A percentile compares a stretch with the other conserved stretches of the same genome.
phyloP scores from a whole-genome alignment of 2,888 invertebrate genomes.

The Meghimatium bilineatum region DNA sequence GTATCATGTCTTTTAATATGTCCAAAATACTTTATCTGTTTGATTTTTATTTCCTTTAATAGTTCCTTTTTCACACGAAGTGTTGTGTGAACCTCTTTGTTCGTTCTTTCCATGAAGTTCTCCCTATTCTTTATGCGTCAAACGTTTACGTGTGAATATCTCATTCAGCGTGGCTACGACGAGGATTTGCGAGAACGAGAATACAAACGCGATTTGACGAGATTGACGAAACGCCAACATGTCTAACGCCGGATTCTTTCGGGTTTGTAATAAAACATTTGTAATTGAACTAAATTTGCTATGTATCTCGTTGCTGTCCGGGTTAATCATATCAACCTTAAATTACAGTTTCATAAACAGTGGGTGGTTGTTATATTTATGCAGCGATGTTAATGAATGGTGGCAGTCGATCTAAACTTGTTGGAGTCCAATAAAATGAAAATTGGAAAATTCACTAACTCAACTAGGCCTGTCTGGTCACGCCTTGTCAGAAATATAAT shows the following conservation, averaged over 20 bases:
- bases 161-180: background rate
- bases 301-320: background rate
- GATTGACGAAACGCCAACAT: conserved; percentile 46
- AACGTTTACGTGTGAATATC: background rate
- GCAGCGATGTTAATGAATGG: background rate
- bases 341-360: background rate
- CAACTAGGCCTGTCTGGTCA: background rate
- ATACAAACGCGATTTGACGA: conserved; percentile 19
- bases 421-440: background rate
- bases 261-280: conserved; percentile 37
- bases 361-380: background rate
- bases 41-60: too few species aligned
- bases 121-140: too few species aligned
- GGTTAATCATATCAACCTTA: background rate
- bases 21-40: too few species aligned
- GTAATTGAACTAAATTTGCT: background rate
- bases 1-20: too few species aligned
- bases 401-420: background rate
- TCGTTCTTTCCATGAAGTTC: too few species aligned
- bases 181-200: conserved; percentile 3
- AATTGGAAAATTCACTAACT: background rate
- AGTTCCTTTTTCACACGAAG: too few species aligned
- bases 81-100: too few species aligned
- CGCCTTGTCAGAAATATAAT: background rate
- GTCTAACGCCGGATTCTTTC: conserved; percentile 53